A percentile compares a stretch with the other conserved stretches of the same genome.
Conservation (phyloP, 2,113 vertebrate species). For the Nasalis larvatus region DNA sequence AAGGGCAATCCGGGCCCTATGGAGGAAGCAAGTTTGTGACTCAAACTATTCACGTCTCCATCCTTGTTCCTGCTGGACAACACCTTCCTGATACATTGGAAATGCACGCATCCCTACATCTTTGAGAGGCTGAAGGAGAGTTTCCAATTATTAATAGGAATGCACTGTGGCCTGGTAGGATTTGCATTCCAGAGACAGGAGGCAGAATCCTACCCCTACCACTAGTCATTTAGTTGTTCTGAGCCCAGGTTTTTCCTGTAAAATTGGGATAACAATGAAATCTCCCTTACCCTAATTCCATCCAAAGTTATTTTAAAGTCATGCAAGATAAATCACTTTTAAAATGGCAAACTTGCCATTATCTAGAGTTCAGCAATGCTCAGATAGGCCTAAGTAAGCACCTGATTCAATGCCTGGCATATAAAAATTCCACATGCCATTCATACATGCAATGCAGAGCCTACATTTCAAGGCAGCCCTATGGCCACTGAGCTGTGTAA, state of each 20-base stretch:
- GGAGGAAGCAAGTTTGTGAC: not conserved
- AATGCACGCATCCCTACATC: not conserved
- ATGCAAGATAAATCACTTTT: not conserved
- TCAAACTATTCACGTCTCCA: not conserved
- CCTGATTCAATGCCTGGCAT: not conserved
- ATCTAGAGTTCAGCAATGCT: not conserved
- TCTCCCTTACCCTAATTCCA: not conserved
- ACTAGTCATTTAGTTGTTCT: not conserved
- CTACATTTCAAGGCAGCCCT: too few relatives aligned
- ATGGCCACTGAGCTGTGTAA: fast-evolving
- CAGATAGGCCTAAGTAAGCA: not conserved
- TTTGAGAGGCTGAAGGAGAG: not conserved
- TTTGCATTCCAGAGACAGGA: not conserved
- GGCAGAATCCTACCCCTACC: not conserved
- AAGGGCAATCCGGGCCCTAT: not conserved
- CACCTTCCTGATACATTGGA: not conserved
- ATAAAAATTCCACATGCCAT: not conserved
- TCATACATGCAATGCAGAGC: not conserved
- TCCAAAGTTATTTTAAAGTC: not conserved
- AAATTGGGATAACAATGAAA: not conserved
- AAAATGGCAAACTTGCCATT: not conserved
- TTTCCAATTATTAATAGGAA: not conserved
- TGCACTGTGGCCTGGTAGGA: not conserved
- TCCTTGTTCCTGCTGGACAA: not conserved
- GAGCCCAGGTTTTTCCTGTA: not conserved